Conservation (phyloP, 2,113 vertebrate species). For the Edolisoma coerulescens region DNA sequence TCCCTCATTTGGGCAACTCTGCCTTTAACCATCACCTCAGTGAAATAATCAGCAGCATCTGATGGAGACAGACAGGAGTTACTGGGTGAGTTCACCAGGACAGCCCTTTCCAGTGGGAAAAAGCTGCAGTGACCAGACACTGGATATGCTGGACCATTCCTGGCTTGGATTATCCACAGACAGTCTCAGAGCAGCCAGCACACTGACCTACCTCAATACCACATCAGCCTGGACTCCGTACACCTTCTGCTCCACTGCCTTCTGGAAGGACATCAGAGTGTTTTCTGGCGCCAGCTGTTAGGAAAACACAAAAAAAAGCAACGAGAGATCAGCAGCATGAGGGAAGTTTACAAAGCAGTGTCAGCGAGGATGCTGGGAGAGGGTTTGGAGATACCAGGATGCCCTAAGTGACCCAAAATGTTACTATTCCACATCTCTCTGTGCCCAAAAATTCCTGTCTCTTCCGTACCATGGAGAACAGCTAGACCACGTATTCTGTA, state of each 20-base stretch:
- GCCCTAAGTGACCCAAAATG: background rate
- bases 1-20: background rate
- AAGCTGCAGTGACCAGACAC: background rate
- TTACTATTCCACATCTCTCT: background rate
- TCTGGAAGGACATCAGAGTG: slow-evolving; percentile 92
- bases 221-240: slow-evolving; percentile 88
- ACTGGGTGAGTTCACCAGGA: fast-evolving
- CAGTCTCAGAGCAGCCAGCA: background rate
- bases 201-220: slow-evolving; percentile 78
- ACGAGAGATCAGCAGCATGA: background rate
- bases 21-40: background rate
- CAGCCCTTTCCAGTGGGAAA: background rate
- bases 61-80: background rate
- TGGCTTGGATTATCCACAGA: background rate
- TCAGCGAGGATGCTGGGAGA: background rate
- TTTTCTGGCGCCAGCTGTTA: slow-evolving; percentile 92
- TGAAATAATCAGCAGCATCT: background rate
- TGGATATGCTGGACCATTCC: background rate
- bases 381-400: background rate
- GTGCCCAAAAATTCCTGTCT: background rate
- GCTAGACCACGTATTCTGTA: background rate
- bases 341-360: background rate
- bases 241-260: slow-evolving; percentile 85
- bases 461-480: background rate
- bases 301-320: background rate